These are phyloP conservation scores for Charanyca ferruginea DNA, from an alignment of 2,888 invertebrate species.

Conservation along the genomic window DNA sequence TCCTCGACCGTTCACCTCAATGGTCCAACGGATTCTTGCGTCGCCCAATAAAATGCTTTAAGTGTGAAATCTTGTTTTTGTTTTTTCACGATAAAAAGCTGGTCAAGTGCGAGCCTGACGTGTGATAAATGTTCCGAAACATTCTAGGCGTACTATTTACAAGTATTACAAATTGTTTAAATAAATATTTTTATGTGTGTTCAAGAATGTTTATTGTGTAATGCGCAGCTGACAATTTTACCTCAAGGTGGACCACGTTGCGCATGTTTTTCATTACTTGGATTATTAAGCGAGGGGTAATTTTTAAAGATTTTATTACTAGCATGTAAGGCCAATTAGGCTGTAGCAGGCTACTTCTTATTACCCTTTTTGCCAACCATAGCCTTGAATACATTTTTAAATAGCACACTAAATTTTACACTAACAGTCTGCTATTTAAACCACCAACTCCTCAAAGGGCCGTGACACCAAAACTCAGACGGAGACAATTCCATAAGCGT, in stretches of 20 bases:
- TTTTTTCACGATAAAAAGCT: slow-evolving; percentile 74
- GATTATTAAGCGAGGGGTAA: slow-evolving; percentile 15
- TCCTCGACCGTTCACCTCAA: slow-evolving; percentile 67
- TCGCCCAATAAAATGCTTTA: slow-evolving; percentile 70
- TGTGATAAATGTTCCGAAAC: slow-evolving; percentile 60
- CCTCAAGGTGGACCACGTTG: slow-evolving; percentile 45
- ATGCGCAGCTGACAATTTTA: slow-evolving; percentile 52
- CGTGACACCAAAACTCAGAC: slow-evolving; percentile 45
- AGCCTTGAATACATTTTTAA: background rate
- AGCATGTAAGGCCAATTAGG: slow-evolving; percentile 26
- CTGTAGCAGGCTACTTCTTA: background rate
- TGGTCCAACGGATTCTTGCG: slow-evolving; percentile 59
- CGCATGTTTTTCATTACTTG: slow-evolving; percentile 41
- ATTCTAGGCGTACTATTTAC: slow-evolving; percentile 56
- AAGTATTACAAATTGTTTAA: slow-evolving; percentile 58
- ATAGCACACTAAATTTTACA: background rate
- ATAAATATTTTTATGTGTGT: slow-evolving; percentile 54
- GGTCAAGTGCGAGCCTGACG: slow-evolving; percentile 58
- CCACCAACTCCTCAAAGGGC: slow-evolving; percentile 5
- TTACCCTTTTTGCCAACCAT: background rate
- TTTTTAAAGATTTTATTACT: slow-evolving; percentile 36
- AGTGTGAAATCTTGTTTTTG: slow-evolving; percentile 80
- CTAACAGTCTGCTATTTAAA: background rate
- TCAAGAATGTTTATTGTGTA: slow-evolving; percentile 56
- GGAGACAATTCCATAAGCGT: slow-evolving; percentile 57